Evolutionary conservation across 2,797 vertebrate species (phyloP), one percentile per base, ranked within the genome.

Genomic region (Onychomys arenicola): DNA sequence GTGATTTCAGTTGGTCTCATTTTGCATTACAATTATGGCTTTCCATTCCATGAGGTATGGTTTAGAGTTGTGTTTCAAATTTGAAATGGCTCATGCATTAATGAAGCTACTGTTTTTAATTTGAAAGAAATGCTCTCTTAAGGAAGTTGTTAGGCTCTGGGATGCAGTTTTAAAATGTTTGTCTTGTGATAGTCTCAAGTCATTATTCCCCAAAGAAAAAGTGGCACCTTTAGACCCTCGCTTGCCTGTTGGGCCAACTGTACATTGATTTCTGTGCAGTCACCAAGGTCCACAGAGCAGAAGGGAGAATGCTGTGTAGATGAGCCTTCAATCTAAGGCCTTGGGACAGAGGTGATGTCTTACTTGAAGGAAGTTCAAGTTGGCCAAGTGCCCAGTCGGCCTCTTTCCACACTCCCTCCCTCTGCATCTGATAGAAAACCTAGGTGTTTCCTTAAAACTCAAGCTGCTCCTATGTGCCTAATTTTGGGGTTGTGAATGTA

Each of bases 91-190:
- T 82, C 88, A 67, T 75, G 84, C 89, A 34, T 96, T 98, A 97
- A 97, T 97, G 93, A 97, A 96, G 97, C 98, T 97, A 96, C 97
- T 97, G 97, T 95, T 97, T 97, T 96, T 97, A 94, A 97, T 98
- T 97, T 97, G 96, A 94, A 88, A 96, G 96, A 93, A 95, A 91
- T 95, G 59, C 23, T 94, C 87, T 93, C 91, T 92, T 69, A 89
- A 89, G 93, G 89, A 63, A 89, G 80, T 85, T 89, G 94, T 88
- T 96, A 90, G 96, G 84, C 57, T 12, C 71, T n/a, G 49, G 94
- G 93, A 80, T 91, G 57, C 6, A 55, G n/a, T 95, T 95, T 90
- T 61, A 57, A 91, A 82, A 63, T 87, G 55, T 92, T 95, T 95
- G 73, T 94, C 77, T 77, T 83, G 11, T 12, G 55, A 12, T 10